Conservation (phyloP, 2,797 vertebrate genomes). For the Apogon hyalosoma region DNA sequence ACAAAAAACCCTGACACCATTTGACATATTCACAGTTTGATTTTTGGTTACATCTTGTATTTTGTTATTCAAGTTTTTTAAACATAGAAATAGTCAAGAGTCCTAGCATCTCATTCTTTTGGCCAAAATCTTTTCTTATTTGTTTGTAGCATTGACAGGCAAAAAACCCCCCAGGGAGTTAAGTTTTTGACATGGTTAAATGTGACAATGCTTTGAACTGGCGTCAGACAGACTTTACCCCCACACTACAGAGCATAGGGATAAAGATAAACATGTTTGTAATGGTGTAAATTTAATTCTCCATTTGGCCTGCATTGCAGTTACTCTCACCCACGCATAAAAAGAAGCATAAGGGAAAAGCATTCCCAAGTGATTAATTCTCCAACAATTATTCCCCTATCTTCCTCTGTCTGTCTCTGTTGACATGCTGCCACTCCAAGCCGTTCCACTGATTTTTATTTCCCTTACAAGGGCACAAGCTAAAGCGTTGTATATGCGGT, state of each 20-base stretch:
- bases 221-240: conserved; percentile 76
- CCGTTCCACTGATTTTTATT: conserved; percentile 73
- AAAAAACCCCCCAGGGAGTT: conserved; percentile 61
- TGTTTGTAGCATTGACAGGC: conserved; percentile 70
- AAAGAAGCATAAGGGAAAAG: conserved; percentile 46
- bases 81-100: background rate
- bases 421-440: conserved; percentile 79
- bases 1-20: background rate
- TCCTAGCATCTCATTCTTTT: background rate
- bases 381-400: conserved; percentile 61
- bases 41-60: conserved; percentile 5
- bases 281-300: conserved; percentile 86
- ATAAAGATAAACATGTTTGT: conserved; percentile 86
- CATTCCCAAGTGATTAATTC: conserved; percentile 74
- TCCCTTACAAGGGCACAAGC: conserved; percentile 72
- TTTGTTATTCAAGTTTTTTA: background rate
- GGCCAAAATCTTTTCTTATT: conserved; percentile 45
- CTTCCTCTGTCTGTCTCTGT: conserved; percentile 68
- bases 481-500: conserved; percentile 57
- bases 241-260: conserved; percentile 64
- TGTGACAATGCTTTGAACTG: conserved; percentile 84
- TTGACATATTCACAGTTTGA: background rate
- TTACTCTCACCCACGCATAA: conserved; percentile 61
- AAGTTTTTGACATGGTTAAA: conserved; percentile 79
- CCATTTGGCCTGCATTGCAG: conserved; percentile 65